phyloP scores from a whole-genome alignment of 2,888 invertebrate genomes.

The Leptarthrus brevirostris region DNA sequence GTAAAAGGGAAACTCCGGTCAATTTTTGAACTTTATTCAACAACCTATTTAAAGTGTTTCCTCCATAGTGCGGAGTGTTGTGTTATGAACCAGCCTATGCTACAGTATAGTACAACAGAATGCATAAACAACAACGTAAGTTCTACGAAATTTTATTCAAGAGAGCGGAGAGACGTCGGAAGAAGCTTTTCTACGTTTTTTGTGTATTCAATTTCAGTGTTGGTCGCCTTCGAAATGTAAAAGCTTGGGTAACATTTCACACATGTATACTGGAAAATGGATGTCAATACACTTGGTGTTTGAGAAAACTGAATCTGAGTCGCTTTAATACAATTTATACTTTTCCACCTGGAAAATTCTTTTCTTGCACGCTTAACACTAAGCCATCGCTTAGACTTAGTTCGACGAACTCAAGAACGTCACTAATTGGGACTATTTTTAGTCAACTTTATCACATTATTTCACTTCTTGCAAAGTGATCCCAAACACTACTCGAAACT shows the following conservation, averaged over 20 bases:
- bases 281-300: conserved; percentile 43
- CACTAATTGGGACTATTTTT: conserved; percentile 30
- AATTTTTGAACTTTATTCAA: conserved; percentile 3
- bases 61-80: too few relatives aligned
- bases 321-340: conserved; percentile 25
- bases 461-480: conserved; percentile 7
- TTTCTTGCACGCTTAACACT: background rate
- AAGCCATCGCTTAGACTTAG: background rate
- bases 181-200: background rate
- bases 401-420: conserved; percentile 26
- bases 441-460: background rate
- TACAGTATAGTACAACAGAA: too few relatives aligned
- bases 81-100: too few relatives aligned
- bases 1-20: background rate
- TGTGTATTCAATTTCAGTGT: background rate
- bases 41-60: background rate
- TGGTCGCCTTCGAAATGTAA: conserved; percentile 14
- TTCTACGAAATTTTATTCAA: too few relatives aligned
- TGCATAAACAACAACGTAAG: too few relatives aligned
- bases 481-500: background rate
- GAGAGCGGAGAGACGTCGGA: too few relatives aligned
- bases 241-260: conserved; percentile 15
- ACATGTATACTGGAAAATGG: conserved; percentile 16
- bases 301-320: background rate
- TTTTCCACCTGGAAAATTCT: conserved; percentile 22